Conservation (phyloP, 2,888 invertebrate genomes). For the Hirudinaria manillensis region DNA sequence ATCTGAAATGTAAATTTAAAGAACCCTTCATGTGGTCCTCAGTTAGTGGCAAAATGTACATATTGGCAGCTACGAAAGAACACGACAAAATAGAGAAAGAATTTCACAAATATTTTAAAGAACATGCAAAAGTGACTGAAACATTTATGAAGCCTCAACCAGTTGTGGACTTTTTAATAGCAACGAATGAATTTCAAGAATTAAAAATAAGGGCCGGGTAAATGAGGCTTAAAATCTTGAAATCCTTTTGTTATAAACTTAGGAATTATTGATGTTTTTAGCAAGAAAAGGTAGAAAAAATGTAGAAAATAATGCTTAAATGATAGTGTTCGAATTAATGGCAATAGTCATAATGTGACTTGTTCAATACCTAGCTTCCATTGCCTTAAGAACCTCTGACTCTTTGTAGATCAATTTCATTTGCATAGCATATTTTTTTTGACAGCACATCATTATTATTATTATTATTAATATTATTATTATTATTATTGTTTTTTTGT, state of each 20-base stretch:
- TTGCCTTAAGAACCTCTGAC: no score
- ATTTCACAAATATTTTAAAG: not conserved
- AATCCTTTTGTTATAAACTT: not conserved
- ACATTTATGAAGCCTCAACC: not conserved
- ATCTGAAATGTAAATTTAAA: not conserved
- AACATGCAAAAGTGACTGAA: not conserved
- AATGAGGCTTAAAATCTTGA: not conserved
- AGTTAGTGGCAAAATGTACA: not conserved
- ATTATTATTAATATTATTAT: no score
- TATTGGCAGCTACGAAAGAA: not conserved
- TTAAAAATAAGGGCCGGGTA: not conserved
- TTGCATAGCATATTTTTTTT: no score
- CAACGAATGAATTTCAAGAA: not conserved
- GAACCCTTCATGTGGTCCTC: not conserved
- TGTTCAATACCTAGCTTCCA: no score
- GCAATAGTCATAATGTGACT: no score
- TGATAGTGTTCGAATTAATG: no score
- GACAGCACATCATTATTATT: no score
- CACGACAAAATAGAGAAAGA: not conserved
- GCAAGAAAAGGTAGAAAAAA: no score
- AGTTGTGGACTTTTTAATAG: not conserved
- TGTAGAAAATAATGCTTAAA: no score
- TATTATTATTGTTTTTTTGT: no score
- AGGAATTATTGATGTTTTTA: no score
- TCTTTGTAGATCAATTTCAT: no score